A percentile compares a stretch with the other conserved stretches of the same genome.
Conservation (phyloP, 2,797 vertebrate genomes). For the Brachyalestes nurse region DNA sequence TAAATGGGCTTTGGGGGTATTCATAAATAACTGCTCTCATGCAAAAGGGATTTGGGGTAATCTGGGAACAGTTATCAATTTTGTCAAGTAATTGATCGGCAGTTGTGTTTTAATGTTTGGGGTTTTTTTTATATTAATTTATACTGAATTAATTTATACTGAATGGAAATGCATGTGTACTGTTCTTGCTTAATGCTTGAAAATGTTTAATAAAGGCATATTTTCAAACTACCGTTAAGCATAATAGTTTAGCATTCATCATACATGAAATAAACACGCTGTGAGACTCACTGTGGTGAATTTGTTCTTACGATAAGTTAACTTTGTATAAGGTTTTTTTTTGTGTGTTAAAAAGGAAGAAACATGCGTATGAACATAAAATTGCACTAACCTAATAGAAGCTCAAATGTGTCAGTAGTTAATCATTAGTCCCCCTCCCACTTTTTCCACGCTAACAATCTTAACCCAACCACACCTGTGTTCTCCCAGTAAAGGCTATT, state of each 20-base stretch:
- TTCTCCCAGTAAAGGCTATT: no score
- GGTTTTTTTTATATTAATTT: background rate
- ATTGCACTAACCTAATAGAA: background rate
- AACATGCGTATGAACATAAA: background rate
- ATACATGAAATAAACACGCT: conserved; percentile 11
- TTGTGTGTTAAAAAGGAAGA: no score
- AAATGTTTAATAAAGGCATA: background rate
- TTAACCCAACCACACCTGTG: no score
- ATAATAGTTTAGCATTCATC: background rate
- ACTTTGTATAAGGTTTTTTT: background rate
- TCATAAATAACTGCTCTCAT: background rate
- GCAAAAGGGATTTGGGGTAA: background rate
- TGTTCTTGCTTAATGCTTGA: background rate
- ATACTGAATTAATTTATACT: background rate
- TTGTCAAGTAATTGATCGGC: background rate
- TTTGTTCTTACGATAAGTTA: background rate
- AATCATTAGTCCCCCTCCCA: no score
- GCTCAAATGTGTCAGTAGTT: no score
- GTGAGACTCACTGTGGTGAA: background rate
- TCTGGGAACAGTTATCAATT: background rate
- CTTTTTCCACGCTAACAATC: no score
- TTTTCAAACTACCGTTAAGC: conserved; percentile 8
- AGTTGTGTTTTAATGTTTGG: conserved; percentile 25
- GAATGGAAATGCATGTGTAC: background rate
- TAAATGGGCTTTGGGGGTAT: conserved; percentile 21